A percentile compares a stretch with the other conserved stretches of the same genome.
Conservation (phyloP, 2,797 vertebrate genomes). For the Phylloscopus collybita region DNA sequence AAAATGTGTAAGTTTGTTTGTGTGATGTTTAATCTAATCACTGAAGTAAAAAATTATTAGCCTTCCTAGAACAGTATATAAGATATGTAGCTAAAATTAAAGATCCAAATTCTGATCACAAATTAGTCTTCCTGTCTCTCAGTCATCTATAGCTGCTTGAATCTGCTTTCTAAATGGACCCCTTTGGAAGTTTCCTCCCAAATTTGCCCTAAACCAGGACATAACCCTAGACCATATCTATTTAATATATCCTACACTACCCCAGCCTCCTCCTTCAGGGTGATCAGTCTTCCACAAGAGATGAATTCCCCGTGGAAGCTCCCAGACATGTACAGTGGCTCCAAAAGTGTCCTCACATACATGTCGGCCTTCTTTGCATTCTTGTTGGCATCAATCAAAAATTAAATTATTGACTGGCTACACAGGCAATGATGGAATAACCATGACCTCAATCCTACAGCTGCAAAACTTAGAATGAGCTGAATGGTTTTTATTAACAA, state of each 20-base stretch:
- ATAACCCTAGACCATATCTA: neutral
- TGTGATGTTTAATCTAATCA: no score
- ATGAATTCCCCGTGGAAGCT: neutral
- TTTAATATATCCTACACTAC: neutral
- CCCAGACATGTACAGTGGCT: neutral
- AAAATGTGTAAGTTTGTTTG: no score
- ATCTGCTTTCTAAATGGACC: neutral
- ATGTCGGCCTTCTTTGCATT: neutral
- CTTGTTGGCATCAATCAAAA: neutral
- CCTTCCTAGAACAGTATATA: no score
- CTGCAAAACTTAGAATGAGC: neutral
- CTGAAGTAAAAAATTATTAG: no score
- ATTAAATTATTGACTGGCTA: neutral
- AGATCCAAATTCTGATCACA: no score
- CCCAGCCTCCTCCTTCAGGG: neutral
- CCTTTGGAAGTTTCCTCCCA: neutral
- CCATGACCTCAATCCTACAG: neutral
- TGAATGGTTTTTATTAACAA: neutral
- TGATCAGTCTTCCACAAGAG: neutral
- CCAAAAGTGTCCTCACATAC: neutral
- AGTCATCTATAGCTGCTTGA: fast-evolving
- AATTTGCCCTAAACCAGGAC: neutral
- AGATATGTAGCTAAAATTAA: no score
- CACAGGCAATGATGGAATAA: neutral
- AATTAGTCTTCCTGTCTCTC: no score